These are phyloP conservation scores for Apomyelois bistriatella DNA, from an alignment of 2,888 invertebrate genomes.

Conservation along the genomic window DNA sequence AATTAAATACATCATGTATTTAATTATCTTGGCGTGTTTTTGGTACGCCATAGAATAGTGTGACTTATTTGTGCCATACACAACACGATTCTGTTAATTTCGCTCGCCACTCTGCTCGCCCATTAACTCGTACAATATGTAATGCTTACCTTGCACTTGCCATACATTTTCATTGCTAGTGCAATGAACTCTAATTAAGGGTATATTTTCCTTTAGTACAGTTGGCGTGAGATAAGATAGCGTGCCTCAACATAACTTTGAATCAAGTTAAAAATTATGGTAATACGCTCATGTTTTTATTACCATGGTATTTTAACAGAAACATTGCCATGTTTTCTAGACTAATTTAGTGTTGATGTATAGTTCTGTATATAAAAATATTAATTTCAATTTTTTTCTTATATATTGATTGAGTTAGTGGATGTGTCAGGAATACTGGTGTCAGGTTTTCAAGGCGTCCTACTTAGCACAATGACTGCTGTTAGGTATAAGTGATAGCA, in stretches of 20 bases:
- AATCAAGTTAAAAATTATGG: constrained; percentile 4
- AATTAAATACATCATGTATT: too few relatives aligned
- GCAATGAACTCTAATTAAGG: constrained; percentile 9
- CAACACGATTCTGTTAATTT: neutral
- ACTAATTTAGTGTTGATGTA: neutral
- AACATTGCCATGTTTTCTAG: neutral
- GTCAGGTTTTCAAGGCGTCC: too few relatives aligned
- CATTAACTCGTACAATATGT: neutral
- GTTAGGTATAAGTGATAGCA: too few relatives aligned
- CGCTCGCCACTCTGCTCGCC: neutral
- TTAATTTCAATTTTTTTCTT: too few relatives aligned
- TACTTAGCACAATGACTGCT: too few relatives aligned
- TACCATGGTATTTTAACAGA: neutral
- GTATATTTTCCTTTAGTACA: neutral
- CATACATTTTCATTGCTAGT: constrained; percentile 2
- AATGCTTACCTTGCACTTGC: constrained; percentile 4
- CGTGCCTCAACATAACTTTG: constrained; percentile 1
- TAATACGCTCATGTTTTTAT: neutral
- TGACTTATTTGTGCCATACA: too few relatives aligned
- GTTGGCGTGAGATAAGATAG: constrained; percentile 11
- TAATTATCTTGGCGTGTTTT: too few relatives aligned
- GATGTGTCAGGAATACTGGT: too few relatives aligned
- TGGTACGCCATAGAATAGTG: too few relatives aligned
- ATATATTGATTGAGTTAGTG: too few relatives aligned
- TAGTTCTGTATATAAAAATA: too few relatives aligned